These are phyloP conservation scores for Drosophila nebulosa DNA, from an alignment of 1,140 invertebrate genomes.

Conservation along the genomic window DNA sequence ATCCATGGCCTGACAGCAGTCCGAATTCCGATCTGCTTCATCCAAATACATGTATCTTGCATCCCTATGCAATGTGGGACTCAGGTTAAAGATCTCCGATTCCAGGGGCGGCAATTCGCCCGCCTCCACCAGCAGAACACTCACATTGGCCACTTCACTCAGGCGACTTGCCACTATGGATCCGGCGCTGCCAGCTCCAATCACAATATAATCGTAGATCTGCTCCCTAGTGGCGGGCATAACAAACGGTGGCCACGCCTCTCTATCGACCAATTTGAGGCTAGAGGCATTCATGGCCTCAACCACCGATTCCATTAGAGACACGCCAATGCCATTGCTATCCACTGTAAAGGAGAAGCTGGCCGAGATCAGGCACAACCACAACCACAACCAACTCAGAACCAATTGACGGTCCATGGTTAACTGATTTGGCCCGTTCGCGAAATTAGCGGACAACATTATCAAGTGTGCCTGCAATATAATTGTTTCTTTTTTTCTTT, in stretches of 20 bases:
- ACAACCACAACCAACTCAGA: background rate
- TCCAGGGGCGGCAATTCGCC: constrained; percentile 39
- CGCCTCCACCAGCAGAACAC: constrained; percentile 80
- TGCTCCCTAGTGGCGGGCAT: constrained; percentile 79
- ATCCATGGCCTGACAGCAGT: constrained; percentile 65
- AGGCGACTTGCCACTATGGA: constrained; percentile 82
- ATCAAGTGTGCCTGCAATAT: background rate
- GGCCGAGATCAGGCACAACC: background rate
- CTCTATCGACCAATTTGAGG: constrained; percentile 81
- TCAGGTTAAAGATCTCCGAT: constrained; percentile 47
- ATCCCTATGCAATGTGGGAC: constrained; percentile 44
- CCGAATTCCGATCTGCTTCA: constrained; percentile 36
- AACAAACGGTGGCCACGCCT: constrained; percentile 82
- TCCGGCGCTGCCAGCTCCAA: constrained; percentile 85
- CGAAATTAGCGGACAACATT: too few species aligned
- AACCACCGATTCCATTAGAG: constrained; percentile 82
- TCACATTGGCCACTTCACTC: constrained; percentile 62
- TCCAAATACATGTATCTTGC: constrained; percentile 54
- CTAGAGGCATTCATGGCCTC: constrained; percentile 82
- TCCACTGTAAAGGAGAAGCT: constrained; percentile 2
- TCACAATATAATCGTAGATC: constrained; percentile 83
- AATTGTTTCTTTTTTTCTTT: too few species aligned
- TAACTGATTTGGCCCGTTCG: background rate
- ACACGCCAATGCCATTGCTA: constrained; percentile 75
- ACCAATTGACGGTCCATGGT: background rate